phyloP scores from a whole-genome alignment of 1,140 invertebrate genomes.

The Xylocopa sonorina region DNA sequence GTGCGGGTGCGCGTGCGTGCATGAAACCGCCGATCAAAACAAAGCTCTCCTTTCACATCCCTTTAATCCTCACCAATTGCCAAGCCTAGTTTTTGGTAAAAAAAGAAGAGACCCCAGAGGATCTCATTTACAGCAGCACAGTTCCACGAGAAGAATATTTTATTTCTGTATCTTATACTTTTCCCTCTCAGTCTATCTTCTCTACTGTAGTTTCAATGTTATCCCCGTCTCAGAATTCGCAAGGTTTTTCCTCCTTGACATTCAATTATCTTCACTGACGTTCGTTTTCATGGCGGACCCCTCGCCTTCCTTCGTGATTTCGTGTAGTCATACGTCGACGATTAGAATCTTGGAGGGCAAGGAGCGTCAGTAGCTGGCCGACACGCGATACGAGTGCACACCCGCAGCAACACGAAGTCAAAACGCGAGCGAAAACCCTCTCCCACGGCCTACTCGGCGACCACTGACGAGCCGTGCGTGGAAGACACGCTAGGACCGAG shows the following conservation, averaged over 20 bases:
- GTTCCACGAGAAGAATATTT: not conserved
- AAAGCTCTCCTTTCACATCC: conserved; percentile 9
- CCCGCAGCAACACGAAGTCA: conserved; percentile 14
- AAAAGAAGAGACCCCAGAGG: not conserved
- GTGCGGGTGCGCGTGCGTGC: not conserved
- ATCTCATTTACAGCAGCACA: not conserved
- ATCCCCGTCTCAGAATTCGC: conserved; percentile 16
- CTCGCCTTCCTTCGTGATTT: not conserved
- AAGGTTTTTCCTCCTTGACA: not conserved
- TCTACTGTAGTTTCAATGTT: not conserved
- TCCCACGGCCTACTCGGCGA: conserved; percentile 55
- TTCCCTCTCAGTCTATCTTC: not conserved
- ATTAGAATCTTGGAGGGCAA: not conserved
- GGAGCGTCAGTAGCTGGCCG: not conserved
- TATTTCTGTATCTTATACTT: conserved; percentile 11
- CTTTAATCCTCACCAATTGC: not conserved
- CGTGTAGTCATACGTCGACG: not conserved
- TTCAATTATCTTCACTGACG: not conserved
- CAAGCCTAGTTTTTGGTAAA: not conserved
- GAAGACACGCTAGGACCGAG: conserved; percentile 25
- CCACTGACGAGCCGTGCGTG: conserved; percentile 56
- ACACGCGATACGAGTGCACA: conserved; percentile 35
- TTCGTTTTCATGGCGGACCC: not conserved
- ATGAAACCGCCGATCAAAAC: conserved; percentile 25
- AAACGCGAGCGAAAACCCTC: conserved; percentile 39